phyloP scores from a whole-genome alignment of 2,888 invertebrate genomes.

The Dryomyza anilis region DNA sequence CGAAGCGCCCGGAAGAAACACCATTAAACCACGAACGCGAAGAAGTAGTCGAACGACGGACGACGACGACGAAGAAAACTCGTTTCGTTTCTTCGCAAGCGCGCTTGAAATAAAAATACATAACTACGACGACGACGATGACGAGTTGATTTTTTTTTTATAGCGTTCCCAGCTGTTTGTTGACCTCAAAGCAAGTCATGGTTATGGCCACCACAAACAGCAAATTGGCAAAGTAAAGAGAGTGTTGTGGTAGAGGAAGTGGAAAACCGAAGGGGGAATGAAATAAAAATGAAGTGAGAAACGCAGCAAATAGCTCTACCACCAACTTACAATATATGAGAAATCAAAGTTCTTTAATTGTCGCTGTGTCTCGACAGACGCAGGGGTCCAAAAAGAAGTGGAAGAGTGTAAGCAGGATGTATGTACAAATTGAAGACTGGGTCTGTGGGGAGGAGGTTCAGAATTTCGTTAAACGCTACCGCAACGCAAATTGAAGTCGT shows the following conservation, averaged over 20 bases:
- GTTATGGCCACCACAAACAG: constrained; percentile 51
- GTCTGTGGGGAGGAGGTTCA: no score
- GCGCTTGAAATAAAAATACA: constrained; percentile 1
- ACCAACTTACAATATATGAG: background rate
- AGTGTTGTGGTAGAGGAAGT: background rate
- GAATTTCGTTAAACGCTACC: background rate
- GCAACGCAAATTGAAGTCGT: background rate
- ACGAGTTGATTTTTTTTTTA: constrained; percentile 28
- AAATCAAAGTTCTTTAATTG: constrained; percentile 12
- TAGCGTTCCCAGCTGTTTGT: constrained; percentile 59
- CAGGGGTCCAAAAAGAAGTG: background rate
- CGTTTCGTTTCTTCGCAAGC: constrained; percentile 8
- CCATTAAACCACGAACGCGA: background rate
- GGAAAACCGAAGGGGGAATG: background rate
- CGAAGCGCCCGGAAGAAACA: background rate
- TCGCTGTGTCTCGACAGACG: background rate
- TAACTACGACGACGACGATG: constrained; percentile 12
- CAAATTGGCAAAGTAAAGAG: constrained; percentile 14
- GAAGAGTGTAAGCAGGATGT: no score
- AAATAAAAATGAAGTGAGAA: background rate
- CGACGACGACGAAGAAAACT: background rate
- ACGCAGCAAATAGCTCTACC: background rate
- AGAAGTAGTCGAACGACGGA: background rate
- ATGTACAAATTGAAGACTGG: no score
- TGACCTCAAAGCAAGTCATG: constrained; percentile 61